These are phyloP conservation scores for Dufourea novaeangliae DNA, from an alignment of 1,140 invertebrate species.

Conservation along the genomic window DNA sequence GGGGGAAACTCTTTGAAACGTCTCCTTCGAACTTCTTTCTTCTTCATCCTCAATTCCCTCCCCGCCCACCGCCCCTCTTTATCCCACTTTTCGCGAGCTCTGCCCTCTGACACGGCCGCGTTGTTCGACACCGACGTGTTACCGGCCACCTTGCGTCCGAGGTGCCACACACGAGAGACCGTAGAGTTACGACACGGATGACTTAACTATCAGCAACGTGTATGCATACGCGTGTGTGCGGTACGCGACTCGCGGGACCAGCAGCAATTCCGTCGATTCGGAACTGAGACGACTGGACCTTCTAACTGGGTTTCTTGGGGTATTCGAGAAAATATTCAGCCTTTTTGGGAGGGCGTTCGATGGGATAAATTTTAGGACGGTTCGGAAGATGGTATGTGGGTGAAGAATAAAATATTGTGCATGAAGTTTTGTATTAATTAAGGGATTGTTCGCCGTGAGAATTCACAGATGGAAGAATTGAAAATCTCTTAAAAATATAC, in stretches of 20 bases:
- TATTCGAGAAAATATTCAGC: no score
- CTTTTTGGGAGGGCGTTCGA: no score
- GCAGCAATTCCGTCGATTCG: background rate
- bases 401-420: no score
- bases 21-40: slow-evolving; percentile 29
- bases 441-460: no score
- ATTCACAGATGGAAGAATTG: no score
- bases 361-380: no score
- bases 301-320: no score
- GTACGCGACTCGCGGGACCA: background rate
- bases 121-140: slow-evolving; percentile 49
- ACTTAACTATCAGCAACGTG: slow-evolving; percentile 31
- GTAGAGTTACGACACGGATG: slow-evolving; percentile 44
- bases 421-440: no score
- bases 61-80: background rate
- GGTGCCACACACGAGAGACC: slow-evolving; percentile 26
- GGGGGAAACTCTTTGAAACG: slow-evolving; percentile 8
- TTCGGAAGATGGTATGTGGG: no score
- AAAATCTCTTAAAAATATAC: no score
- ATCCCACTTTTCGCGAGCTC: background rate
- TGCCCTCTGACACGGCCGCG: slow-evolving; percentile 9
- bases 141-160: slow-evolving; percentile 52
- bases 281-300: background rate
- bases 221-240: background rate
- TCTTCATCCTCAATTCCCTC: background rate